Evolutionary conservation across 2,113 vertebrate species (phyloP), one percentile per base, ranked within the genome.

Genomic region (Camelus bactrianus): DNA sequence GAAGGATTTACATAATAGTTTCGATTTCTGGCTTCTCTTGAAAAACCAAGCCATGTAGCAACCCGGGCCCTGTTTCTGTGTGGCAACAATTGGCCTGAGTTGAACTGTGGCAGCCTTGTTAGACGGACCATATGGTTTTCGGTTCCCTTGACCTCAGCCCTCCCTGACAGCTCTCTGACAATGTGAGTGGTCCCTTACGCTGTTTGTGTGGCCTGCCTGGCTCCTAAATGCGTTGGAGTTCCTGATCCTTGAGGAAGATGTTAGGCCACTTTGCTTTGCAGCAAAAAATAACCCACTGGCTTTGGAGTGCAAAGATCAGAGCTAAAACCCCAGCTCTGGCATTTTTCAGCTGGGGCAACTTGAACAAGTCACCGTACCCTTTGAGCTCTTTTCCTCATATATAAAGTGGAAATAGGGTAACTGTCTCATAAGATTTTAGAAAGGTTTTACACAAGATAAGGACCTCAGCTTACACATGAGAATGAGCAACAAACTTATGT

Each of bases 11-110:
- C 6, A 30, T 50, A 52, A 24, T 26, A 85, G 70, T 86, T 87
- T 95, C 11, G 26, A 58, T 75, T 94, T 94, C 56, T 62, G 54
- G 56, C 24, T 92, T 92, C 75, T 83, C 48, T 79, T 86, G 84
- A 72, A 73, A 96, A 82, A 32, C 50, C 16, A 79, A 48, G 46
- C 22, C 20, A 8, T 80, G 52, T 30, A 56, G 83, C 60, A 30
- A 70, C 26, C 65, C 69, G 35, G 46, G 10, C 26, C n/a, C 17
- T 0, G 0, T 73, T 76, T 89, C 73, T 79, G 56, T 28, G 22
- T 38, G 87, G 22, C 17, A 13, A 46, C 48, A 13, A 0, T 10
- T 54, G 22, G 16, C 11, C 52, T 19, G 19, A 10, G 42, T 13
- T 88, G 87, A 52, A 69, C 3, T 28, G 52, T 35, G 73, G 73